Percentiles rank a stretch among this genome's conserved stretches.
phyloP scores from a whole-genome alignment of 2,113 vertebrate species.

The Anser cygnoides region DNA sequence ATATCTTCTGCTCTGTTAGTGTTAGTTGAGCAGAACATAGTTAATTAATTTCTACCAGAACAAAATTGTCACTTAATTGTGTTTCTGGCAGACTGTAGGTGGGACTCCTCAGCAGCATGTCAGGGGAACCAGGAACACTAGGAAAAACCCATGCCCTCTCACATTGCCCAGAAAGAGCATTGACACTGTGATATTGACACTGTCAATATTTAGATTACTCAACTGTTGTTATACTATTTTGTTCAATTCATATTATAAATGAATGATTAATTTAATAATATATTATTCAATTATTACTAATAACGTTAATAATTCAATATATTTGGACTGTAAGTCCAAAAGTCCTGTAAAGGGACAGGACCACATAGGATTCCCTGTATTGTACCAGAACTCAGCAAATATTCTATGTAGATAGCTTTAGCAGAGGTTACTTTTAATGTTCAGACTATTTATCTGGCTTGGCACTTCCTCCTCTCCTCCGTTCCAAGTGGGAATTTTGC shows the following conservation, averaged over 20 bases:
- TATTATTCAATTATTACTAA: background rate
- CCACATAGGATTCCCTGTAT: background rate
- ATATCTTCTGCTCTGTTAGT: background rate
- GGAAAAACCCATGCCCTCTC: background rate
- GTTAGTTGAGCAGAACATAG: background rate
- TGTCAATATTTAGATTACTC: background rate
- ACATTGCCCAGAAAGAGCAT: background rate
- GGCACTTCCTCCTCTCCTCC: background rate
- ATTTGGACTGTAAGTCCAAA: background rate
- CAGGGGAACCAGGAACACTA: background rate
- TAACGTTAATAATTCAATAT: accelerated
- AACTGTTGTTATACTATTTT: background rate
- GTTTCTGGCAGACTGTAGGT: background rate
- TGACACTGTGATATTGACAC: background rate
- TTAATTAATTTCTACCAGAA: background rate
- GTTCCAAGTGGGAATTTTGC: background rate
- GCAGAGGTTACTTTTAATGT: background rate
- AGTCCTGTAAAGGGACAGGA: background rate
- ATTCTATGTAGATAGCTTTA: background rate
- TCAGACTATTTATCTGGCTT: background rate
- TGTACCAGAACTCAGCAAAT: background rate
- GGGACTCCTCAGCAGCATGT: background rate
- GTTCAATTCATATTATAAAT: background rate
- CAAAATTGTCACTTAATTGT: background rate
- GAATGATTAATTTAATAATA: too few species aligned